These are phyloP conservation scores for Lithophane socia DNA, from an alignment of 2,888 invertebrate species.

Conservation along the genomic window DNA sequence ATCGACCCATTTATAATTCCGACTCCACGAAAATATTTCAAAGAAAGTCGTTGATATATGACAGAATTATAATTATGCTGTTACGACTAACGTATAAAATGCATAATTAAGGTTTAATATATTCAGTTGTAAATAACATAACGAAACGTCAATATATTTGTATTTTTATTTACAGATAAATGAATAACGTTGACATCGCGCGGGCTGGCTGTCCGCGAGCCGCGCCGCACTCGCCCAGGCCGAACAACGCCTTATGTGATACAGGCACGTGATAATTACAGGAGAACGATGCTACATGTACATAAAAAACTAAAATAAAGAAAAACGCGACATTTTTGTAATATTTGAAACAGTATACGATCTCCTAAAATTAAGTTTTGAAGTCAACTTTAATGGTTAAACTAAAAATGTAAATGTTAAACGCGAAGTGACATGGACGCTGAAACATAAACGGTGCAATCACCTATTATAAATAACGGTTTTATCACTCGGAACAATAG, in stretches of 20 bases:
- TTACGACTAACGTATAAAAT: constrained; percentile 61
- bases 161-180: constrained; percentile 80
- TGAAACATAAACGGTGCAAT: constrained; percentile 83
- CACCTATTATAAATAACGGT: constrained; percentile 81
- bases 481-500: constrained; percentile 84
- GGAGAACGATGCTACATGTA: constrained; percentile 90
- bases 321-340: constrained; percentile 87
- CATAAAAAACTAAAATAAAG: constrained; percentile 78
- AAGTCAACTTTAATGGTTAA: constrained; percentile 90
- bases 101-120: constrained; percentile 59
- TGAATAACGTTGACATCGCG: constrained; percentile 84
- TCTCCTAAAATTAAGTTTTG: constrained; percentile 90
- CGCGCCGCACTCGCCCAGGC: constrained; percentile 58
- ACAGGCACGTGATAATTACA: constrained; percentile 82
- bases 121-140: constrained; percentile 58
- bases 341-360: constrained; percentile 91
- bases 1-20: constrained; percentile 50
- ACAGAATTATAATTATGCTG: constrained; percentile 57
- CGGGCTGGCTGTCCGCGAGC: constrained; percentile 68
- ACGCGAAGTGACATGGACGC: constrained; percentile 85
- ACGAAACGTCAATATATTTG: constrained; percentile 53
- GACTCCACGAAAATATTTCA: constrained; percentile 55
- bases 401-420: constrained; percentile 81
- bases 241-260: constrained; percentile 65
- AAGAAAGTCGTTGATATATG: constrained; percentile 57